Percentiles rank a stretch among this genome's conserved stretches.
phyloP scores from a whole-genome alignment of 2,888 invertebrate genomes.

The Autographa gamma region DNA sequence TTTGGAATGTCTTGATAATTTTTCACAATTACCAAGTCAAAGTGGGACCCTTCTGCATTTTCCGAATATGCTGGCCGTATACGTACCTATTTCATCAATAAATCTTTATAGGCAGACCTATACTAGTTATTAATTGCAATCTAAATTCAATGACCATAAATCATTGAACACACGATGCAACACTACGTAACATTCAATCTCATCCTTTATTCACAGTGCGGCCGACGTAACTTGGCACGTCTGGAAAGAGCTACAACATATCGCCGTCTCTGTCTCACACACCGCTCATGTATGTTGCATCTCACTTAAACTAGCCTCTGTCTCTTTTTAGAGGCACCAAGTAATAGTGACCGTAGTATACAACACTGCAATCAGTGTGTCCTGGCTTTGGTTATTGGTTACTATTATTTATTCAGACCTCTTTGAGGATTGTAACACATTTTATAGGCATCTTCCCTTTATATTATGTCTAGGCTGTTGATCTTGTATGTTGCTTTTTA shows the following conservation, averaged over 20 bases:
- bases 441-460: background rate
- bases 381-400: background rate
- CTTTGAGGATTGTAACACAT: background rate
- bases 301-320: too few species aligned
- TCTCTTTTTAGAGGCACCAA: too few species aligned
- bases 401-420: background rate
- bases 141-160: background rate
- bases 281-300: too few species aligned
- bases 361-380: background rate
- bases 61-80: too few species aligned
- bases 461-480: background rate
- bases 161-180: background rate
- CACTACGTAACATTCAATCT: background rate
- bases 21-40: too few species aligned
- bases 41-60: too few species aligned
- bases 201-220: background rate
- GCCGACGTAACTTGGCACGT: background rate
- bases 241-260: too few species aligned
- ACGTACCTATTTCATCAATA: too few species aligned
- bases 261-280: too few species aligned
- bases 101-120: too few species aligned
- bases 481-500: background rate
- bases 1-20: too few species aligned
- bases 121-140: background rate
- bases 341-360: too few species aligned